phyloP scores from a whole-genome alignment of 2,113 vertebrate genomes.

The Colistium nudipinnis region DNA sequence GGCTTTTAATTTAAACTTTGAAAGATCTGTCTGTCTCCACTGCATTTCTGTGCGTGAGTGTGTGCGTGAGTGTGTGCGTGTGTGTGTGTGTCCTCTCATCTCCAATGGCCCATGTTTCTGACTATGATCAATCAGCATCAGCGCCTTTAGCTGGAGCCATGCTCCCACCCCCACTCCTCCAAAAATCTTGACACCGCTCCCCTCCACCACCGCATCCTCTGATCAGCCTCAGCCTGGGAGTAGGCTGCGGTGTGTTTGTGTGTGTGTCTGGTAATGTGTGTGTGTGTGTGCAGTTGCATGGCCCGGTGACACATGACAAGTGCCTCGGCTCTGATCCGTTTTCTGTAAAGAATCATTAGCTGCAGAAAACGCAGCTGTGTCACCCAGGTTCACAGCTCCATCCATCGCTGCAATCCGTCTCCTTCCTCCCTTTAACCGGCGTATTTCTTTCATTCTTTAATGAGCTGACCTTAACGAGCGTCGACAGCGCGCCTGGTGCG shows the following conservation, averaged over 20 bases:
- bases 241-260: constrained; percentile 5
- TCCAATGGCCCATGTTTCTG: constrained; percentile 65
- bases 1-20: constrained; percentile 55
- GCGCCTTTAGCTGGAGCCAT: constrained; percentile 34
- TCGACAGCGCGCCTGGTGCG: constrained; percentile 74
- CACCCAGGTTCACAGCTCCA: constrained; percentile 67
- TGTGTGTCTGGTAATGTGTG: not conserved
- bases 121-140: constrained; percentile 59
- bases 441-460: constrained; percentile 76
- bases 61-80: not conserved
- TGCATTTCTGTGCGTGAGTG: constrained; percentile 35
- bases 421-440: constrained; percentile 44
- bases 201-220: constrained; percentile 43
- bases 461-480: constrained; percentile 77
- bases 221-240: constrained; percentile 58
- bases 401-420: constrained; percentile 56
- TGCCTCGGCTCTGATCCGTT: constrained; percentile 69
- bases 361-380: constrained; percentile 68
- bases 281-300: constrained; percentile 44
- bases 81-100: constrained; percentile 51
- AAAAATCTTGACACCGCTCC: constrained; percentile 28
- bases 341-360: constrained; percentile 78
- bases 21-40: constrained; percentile 48
- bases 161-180: not conserved
- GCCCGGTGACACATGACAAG: constrained; percentile 73